Percentiles rank a stretch among this genome's conserved stretches.
Conservation (phyloP, 2,797 vertebrate genomes). For the Rachycentron canadum region DNA sequence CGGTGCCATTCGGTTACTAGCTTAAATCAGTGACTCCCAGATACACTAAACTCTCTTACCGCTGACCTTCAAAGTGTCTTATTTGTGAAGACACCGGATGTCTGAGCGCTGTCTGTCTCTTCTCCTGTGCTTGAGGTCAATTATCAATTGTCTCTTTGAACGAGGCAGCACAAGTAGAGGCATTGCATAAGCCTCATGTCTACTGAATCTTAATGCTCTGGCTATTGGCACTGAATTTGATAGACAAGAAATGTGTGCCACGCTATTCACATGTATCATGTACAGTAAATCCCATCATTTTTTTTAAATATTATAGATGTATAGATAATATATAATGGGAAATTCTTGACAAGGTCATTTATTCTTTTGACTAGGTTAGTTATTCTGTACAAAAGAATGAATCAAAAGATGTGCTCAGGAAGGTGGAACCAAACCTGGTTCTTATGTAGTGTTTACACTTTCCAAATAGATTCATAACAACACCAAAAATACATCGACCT, state of each 20-base stretch:
- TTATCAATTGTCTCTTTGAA: conserved; percentile 50
- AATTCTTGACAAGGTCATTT: conserved; percentile 62
- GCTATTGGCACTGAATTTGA: conserved; percentile 64
- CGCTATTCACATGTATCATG: conserved; percentile 50
- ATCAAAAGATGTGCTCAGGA: conserved; percentile 84
- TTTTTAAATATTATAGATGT: conserved; percentile 55
- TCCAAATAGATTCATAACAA: conserved; percentile 82
- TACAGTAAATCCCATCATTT: conserved; percentile 51
- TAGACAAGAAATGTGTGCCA: conserved; percentile 57
- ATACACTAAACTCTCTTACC: conserved; percentile 24
- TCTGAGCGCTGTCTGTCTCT: conserved; percentile 47
- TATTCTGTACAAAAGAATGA: conserved; percentile 66
- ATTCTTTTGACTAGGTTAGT: conserved; percentile 67
- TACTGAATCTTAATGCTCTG: conserved; percentile 54
- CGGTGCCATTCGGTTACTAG: conserved; percentile 92
- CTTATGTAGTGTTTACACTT: conserved; percentile 84
- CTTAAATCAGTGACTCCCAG: conserved; percentile 74
- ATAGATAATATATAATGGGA: conserved; percentile 58
- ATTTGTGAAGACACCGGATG: conserved; percentile 39
- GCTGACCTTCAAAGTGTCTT: conserved; percentile 57
- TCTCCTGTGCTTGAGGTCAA: conserved; percentile 49
- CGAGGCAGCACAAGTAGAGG: conserved; percentile 63
- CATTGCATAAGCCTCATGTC: conserved; percentile 55
- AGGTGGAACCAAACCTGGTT: conserved; percentile 78
- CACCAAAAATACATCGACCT: conserved; percentile 81